A percentile compares a stretch with the other conserved stretches of the same genome.
These are phyloP conservation scores for Idaea biselata DNA, from an alignment of 2,888 invertebrate genomes.

Conservation along the genomic window DNA sequence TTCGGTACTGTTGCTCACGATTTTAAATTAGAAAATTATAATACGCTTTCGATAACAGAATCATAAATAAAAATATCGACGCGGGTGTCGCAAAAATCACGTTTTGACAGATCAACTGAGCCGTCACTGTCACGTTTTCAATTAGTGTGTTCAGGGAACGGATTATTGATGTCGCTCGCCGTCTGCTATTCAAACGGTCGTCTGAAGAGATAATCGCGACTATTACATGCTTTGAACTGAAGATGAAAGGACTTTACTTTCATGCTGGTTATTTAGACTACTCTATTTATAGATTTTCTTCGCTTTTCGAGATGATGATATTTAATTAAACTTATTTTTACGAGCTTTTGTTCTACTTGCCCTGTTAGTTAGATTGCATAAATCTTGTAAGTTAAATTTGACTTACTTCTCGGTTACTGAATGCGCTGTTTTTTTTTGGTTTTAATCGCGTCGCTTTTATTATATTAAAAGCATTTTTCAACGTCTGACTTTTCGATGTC, in stretches of 20 bases:
- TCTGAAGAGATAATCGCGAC: slow-evolving; percentile 37
- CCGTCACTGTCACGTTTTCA: slow-evolving; percentile 69
- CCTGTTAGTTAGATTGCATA: too few species aligned
- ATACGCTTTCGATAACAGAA: background rate
- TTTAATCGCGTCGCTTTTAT: too few species aligned
- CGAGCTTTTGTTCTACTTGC: too few species aligned
- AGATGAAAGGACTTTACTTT: slow-evolving; percentile 22
- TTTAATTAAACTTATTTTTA: too few species aligned
- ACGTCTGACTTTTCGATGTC: too few species aligned
- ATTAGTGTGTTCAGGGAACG: slow-evolving; percentile 61
- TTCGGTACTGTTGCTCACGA: too few species aligned
- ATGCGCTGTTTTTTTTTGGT: too few species aligned
- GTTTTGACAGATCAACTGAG: slow-evolving; percentile 37
- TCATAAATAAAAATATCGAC: background rate
- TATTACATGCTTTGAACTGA: slow-evolving; percentile 23
- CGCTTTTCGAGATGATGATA: too few species aligned
- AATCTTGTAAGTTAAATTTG: too few species aligned
- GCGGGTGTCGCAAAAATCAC: slow-evolving; percentile 22
- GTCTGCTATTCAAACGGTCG: slow-evolving; percentile 34
- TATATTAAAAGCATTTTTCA: too few species aligned
- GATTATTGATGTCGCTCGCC: slow-evolving; percentile 46
- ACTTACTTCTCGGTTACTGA: too few species aligned
- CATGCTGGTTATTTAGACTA: slow-evolving; percentile 29
- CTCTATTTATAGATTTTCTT: background rate
- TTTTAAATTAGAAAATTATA: background rate